These are phyloP conservation scores for Clarias pachynema DNA, from an alignment of 2,797 vertebrate genomes.

Conservation along the genomic window DNA sequence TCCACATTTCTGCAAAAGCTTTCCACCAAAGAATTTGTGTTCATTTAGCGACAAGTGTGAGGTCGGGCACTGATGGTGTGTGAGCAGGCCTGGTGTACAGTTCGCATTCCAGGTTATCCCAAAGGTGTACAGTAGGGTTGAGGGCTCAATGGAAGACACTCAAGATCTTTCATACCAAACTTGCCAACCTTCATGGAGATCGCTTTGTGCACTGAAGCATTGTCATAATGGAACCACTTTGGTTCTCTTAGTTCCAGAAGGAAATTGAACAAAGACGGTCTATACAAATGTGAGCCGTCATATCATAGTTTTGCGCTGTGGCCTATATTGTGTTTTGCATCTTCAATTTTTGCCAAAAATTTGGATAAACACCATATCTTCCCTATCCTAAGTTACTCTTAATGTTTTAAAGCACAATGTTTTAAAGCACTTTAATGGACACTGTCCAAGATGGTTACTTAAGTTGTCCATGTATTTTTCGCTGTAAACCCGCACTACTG, in stretches of 20 bases:
- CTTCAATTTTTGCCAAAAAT: no score
- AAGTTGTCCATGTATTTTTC: no score
- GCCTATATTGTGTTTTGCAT: no score
- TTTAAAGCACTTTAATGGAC: no score
- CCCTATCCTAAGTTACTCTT: no score
- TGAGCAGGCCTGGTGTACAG: background rate
- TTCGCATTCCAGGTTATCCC: background rate
- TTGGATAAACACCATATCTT: no score
- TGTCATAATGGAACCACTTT: background rate
- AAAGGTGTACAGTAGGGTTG: background rate
- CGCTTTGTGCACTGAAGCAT: background rate
- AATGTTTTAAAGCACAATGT: no score
- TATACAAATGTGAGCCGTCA: background rate
- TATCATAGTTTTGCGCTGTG: no score
- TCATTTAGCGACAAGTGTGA: background rate
- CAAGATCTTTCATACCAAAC: background rate
- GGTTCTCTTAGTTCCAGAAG: background rate
- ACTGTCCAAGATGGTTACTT: no score
- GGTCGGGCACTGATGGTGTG: background rate
- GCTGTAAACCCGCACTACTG: no score
- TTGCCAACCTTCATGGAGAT: background rate
- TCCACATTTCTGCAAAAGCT: background rate
- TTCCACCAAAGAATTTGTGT: background rate
- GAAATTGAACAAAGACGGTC: background rate
- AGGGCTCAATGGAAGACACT: background rate